Evolutionary conservation across 2,888 invertebrate species (phyloP).

Genomic region (Macaria notata): DNA sequence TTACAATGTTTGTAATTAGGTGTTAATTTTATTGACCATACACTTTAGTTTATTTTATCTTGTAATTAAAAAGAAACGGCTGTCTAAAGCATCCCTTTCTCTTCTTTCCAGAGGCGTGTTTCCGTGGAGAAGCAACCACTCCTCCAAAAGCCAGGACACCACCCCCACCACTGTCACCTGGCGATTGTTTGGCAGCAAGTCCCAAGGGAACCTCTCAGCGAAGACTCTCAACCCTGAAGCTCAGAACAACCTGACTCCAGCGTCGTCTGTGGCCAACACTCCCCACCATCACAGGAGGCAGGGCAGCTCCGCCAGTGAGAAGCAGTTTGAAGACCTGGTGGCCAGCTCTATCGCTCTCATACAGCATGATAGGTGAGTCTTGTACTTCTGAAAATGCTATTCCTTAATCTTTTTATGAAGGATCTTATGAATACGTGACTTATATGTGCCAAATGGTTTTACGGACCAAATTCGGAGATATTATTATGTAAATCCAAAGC

Average conservation of each 20-base stretch:
- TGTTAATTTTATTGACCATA: too few relatives aligned
- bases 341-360: slow-evolving; percentile 88
- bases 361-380: slow-evolving; percentile 83
- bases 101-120: slow-evolving; percentile 76
- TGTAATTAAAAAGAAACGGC: background rate
- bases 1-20: too few relatives aligned
- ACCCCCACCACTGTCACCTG: slow-evolving; percentile 53
- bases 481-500: too few relatives aligned
- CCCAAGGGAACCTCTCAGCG: slow-evolving; percentile 59
- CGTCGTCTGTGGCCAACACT: slow-evolving; percentile 66
- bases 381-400: background rate
- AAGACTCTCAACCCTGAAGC: slow-evolving; percentile 56
- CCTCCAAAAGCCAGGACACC: slow-evolving; percentile 59
- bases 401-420: background rate
- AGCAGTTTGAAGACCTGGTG: slow-evolving; percentile 82
- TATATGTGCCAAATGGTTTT: too few relatives aligned
- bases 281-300: slow-evolving; percentile 72
- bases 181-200: slow-evolving; percentile 71
- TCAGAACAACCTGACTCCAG: slow-evolving; percentile 61
- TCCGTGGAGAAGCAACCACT: slow-evolving; percentile 74
- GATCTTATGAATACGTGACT: too few relatives aligned
- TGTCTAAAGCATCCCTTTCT: background rate
- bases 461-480: too few relatives aligned
- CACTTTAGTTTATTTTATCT: too few relatives aligned
- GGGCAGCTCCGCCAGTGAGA: slow-evolving; percentile 77